These are phyloP conservation scores for Piliocolobus tephrosceles DNA, from an alignment of 2,113 vertebrate genomes.

Conservation along the genomic window DNA sequence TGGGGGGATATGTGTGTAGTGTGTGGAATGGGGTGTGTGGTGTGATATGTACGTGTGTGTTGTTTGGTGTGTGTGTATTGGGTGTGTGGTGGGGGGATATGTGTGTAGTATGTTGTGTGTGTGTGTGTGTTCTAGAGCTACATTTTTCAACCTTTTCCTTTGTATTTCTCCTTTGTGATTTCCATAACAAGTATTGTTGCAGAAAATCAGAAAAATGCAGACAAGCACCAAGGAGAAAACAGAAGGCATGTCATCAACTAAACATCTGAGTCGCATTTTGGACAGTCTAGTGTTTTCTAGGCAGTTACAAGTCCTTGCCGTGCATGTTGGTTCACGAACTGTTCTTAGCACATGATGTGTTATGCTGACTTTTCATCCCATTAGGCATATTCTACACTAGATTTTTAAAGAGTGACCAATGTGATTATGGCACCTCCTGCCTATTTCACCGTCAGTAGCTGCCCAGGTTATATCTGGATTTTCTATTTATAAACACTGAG, in stretches of 20 bases:
- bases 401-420: not conserved
- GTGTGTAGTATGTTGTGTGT: not conserved
- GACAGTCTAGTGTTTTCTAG: rapidly evolving
- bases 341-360: rapidly evolving
- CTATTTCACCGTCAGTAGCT: not conserved
- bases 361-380: rapidly evolving
- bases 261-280: rapidly evolving
- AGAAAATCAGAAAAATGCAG: not conserved
- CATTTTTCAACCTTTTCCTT: not conserved
- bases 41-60: rapidly evolving
- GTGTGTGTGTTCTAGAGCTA: not conserved
- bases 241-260: not conserved
- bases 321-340: rapidly evolving
- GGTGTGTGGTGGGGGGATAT: no score
- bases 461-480: not conserved
- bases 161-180: not conserved
- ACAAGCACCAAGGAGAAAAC: not conserved
- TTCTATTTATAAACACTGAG: not conserved
- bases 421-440: no score
- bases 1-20: no score
- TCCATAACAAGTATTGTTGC: not conserved
- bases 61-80: not conserved
- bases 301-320: no score
- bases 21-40: no score
- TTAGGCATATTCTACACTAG: not conserved